phyloP scores from a whole-genome alignment of 2,888 invertebrate species.

The Theretra japonica region DNA sequence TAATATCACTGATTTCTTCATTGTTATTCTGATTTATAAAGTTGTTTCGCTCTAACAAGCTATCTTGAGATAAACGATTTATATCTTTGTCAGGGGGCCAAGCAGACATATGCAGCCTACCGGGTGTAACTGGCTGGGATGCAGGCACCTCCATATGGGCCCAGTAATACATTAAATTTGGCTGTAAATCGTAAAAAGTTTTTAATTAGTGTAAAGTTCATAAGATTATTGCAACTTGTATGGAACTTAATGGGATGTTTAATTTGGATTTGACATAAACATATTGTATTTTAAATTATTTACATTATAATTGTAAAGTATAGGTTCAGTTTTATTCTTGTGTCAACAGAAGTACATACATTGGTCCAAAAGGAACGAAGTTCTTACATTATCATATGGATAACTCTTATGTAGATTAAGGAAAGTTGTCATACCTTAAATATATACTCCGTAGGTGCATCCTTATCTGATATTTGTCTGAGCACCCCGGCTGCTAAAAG shows the following conservation, averaged over 20 bases:
- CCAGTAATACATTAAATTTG: conserved; percentile 96
- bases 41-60: conserved; percentile 48
- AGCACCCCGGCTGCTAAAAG: conserved; percentile 94
- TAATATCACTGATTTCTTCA: conserved; percentile 71
- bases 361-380: no score
- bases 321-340: no score
- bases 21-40: conserved; percentile 69
- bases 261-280: no score
- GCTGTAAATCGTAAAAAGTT: conserved; percentile 83
- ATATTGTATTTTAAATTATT: no score
- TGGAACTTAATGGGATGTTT: no score
- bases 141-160: conserved; percentile 90
- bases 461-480: conserved; percentile 90
- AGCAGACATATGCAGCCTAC: conserved; percentile 88
- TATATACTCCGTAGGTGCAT: conserved; percentile 86
- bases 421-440: conserved; percentile 86
- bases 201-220: neutral
- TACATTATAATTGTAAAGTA: no score
- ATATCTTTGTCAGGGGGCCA: conserved; percentile 88
- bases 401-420: neutral
- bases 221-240: no score
- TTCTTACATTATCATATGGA: neutral
- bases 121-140: conserved; percentile 88
- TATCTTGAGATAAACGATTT: conserved; percentile 55
- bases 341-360: no score